phyloP scores from a whole-genome alignment of 30 jellyfish, hydroid and myxozoan genomes.

The Chrysaora quinquecirrha region DNA sequence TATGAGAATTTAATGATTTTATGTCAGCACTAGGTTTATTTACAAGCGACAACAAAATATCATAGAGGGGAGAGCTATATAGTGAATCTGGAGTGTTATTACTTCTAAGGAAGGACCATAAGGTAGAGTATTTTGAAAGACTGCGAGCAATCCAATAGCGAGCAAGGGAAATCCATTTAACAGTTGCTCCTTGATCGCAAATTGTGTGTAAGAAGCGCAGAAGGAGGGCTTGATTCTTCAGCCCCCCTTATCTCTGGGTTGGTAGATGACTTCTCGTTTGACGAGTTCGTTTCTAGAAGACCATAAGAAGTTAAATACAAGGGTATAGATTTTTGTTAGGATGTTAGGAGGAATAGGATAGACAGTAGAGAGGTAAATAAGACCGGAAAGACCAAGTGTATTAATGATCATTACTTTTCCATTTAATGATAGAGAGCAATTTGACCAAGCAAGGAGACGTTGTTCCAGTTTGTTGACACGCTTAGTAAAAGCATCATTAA shows the following conservation, averaged over 20 bases:
- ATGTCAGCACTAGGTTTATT: too few species aligned
- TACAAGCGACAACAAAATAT: too few species aligned
- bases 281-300: not conserved
- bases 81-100: too few species aligned
- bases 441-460: not conserved
- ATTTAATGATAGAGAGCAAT: conserved; percentile 2
- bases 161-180: not conserved
- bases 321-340: not conserved
- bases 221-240: not conserved
- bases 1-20: too few species aligned
- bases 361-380: not conserved
- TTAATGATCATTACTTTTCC: conserved; percentile 27
- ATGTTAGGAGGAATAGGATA: not conserved
- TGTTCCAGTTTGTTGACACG: not conserved
- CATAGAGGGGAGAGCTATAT: too few species aligned
- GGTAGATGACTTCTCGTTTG: not conserved
- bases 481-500: not conserved
- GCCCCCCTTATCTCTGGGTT: conserved; percentile 1
- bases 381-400: not conserved
- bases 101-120: too few species aligned
- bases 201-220: not conserved
- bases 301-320: not conserved
- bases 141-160: not conserved
- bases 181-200: not conserved
- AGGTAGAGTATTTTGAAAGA: too few species aligned